phyloP scores from a whole-genome alignment of 2,797 vertebrate species.

The Okamejei kenojei region DNA sequence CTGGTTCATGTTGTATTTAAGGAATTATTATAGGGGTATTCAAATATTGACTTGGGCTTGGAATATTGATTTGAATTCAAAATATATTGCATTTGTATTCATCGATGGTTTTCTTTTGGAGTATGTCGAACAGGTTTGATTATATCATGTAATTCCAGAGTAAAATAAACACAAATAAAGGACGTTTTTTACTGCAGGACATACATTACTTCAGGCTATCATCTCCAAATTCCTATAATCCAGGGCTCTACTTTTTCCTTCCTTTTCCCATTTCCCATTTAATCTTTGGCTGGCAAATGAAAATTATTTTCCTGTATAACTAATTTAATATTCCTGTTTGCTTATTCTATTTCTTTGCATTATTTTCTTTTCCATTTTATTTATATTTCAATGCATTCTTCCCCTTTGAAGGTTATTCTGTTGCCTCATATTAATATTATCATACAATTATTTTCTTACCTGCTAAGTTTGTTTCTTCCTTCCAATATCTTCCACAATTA shows the following conservation, averaged over 20 bases:
- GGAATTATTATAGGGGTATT: constrained; percentile 4
- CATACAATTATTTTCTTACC: background rate
- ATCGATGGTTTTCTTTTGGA: background rate
- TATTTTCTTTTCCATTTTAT: background rate
- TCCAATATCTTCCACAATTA: background rate
- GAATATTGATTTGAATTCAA: background rate
- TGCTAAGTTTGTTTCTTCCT: background rate
- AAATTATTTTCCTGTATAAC: background rate
- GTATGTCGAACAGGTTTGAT: background rate
- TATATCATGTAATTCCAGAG: background rate
- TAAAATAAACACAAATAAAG: background rate
- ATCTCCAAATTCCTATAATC: background rate
- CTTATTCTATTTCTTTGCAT: background rate
- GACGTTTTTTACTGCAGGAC: background rate
- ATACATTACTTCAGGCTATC: background rate
- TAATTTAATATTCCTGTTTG: background rate
- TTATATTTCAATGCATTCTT: background rate
- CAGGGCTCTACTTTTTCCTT: background rate
- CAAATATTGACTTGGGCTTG: background rate
- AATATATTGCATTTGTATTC: background rate
- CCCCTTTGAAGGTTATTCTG: background rate
- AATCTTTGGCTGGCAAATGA: background rate
- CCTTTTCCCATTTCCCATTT: background rate
- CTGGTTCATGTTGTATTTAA: background rate
- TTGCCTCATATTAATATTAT: background rate